A percentile compares a stretch with the other conserved stretches of the same genome.
These are phyloP conservation scores for Cephus nigrinus DNA, from an alignment of 2,888 invertebrate genomes.

Conservation along the genomic window DNA sequence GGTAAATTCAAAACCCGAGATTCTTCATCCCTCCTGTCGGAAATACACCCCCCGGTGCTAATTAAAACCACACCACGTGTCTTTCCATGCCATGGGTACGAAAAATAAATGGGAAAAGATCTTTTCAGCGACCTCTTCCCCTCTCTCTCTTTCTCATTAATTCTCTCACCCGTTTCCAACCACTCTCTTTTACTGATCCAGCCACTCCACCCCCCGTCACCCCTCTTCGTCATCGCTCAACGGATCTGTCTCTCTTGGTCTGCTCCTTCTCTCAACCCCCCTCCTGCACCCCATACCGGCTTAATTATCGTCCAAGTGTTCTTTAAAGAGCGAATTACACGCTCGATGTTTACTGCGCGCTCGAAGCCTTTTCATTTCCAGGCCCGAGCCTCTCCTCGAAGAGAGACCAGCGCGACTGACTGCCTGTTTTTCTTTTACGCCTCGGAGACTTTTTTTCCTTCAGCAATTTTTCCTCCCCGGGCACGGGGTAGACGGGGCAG, in stretches of 20 bases:
- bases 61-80: constrained; percentile 58
- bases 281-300: constrained; percentile 42
- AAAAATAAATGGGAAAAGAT: constrained; percentile 58
- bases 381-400: constrained; percentile 20
- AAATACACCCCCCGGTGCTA: constrained; percentile 50
- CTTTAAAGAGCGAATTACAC: constrained; percentile 66
- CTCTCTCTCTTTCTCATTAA: constrained; percentile 11
- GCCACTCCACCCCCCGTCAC: neutral
- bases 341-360: constrained; percentile 62
- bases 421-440: constrained; percentile 53
- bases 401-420: constrained; percentile 12
- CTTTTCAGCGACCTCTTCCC: constrained; percentile 48
- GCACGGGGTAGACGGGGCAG: too few relatives aligned
- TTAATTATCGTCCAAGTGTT: constrained; percentile 63
- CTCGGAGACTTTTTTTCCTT: constrained; percentile 47
- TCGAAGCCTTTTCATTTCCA: constrained; percentile 57
- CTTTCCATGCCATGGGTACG: constrained; percentile 56
- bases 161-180: neutral
- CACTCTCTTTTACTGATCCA: neutral
- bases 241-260: constrained; percentile 16
- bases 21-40: constrained; percentile 39
- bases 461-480: constrained; percentile 38
- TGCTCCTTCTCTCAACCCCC: constrained; percentile 2
- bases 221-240: neutral
- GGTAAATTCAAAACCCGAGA: constrained; percentile 47